These are phyloP conservation scores for Falco punctatus DNA, from an alignment of 2,113 vertebrate species.

Conservation along the genomic window DNA sequence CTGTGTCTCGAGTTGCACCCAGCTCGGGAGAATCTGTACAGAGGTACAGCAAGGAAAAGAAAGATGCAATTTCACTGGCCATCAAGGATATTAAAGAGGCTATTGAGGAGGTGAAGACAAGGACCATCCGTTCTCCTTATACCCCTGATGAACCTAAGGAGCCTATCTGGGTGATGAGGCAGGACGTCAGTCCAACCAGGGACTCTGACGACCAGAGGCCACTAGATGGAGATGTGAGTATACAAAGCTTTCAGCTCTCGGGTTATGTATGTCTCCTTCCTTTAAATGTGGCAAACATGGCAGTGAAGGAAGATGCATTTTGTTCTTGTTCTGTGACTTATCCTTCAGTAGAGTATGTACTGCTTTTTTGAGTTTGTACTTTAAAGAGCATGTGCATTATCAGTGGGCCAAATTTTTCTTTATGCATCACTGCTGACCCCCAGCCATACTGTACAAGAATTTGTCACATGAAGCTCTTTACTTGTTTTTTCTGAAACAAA, in stretches of 20 bases:
- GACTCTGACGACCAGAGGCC: conserved; percentile 87
- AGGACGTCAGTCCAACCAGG: conserved; percentile 92
- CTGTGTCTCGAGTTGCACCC: conserved; percentile 47
- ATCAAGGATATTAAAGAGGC: conserved; percentile 98
- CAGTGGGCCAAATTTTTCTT: background rate
- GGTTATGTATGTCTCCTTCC: background rate
- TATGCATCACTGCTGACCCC: background rate
- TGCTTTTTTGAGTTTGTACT: background rate
- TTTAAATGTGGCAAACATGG: background rate
- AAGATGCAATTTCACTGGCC: conserved; percentile 93
- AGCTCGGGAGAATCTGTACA: conserved; percentile 73
- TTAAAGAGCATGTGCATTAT: background rate
- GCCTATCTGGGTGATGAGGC: conserved; percentile 97
- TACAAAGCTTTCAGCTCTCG: background rate
- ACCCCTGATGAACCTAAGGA: conserved; percentile 97
- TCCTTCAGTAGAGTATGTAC: background rate
- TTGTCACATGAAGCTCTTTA: background rate
- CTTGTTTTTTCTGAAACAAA: background rate
- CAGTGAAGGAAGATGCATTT: background rate
- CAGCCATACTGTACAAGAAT: background rate
- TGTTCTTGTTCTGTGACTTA: background rate
- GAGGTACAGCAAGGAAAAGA: conserved; percentile 88
- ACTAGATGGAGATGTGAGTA: conserved; percentile 90
- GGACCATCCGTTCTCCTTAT: conserved; percentile 95
- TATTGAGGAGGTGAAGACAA: conserved; percentile 97